phyloP scores from a whole-genome alignment of 2,888 invertebrate genomes.

The Leucophenga montana region DNA sequence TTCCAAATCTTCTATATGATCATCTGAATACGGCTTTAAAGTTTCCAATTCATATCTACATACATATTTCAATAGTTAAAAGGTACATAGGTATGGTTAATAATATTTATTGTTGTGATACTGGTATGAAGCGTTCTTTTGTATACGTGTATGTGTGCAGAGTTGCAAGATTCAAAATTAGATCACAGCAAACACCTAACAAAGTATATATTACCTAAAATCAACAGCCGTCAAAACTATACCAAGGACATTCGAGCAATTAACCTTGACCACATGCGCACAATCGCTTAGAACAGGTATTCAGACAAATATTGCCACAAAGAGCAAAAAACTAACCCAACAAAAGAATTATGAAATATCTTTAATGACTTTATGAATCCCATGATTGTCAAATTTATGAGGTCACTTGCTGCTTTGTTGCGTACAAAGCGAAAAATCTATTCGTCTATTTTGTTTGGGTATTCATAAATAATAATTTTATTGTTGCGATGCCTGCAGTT shows the following conservation, averaged over 20 bases:
- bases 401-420: constrained; percentile 49
- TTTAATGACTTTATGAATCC: constrained; percentile 60
- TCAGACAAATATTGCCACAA: constrained; percentile 25
- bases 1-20: no score
- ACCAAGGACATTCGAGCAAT: constrained; percentile 51
- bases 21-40: no score
- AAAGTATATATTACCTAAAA: no score
- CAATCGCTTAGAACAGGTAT: constrained; percentile 7
- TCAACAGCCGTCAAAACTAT: not conserved
- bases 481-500: constrained; percentile 16
- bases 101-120: no score
- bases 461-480: constrained; percentile 22
- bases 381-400: constrained; percentile 62
- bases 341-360: constrained; percentile 47
- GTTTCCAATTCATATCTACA: no score
- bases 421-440: not conserved
- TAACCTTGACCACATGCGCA: constrained; percentile 40
- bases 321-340: not conserved
- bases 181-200: no score
- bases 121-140: no score
- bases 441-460: no score
- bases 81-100: no score
- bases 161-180: no score
- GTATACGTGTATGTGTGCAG: no score
- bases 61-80: no score